Base-by-base conservation (phyloP, 2,888 invertebrate species). In the Microchrysa polita region DNA sequence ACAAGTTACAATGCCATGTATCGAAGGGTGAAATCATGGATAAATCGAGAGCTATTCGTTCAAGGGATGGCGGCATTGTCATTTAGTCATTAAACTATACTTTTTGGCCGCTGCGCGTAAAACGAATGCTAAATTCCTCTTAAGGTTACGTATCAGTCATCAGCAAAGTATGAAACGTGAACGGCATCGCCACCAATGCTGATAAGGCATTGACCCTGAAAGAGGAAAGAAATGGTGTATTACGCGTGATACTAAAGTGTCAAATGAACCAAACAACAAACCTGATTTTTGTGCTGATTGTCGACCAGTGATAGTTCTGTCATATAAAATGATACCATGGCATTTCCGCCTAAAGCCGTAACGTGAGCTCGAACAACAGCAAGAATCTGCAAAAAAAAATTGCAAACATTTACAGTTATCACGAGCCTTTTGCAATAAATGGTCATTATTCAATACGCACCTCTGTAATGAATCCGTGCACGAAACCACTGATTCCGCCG, bases 281-380 rank as follows among this genome's bases (percentile, higher is more conserved):
- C 97, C 90, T 98, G 98, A 86, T 97, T 98, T 86, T 97, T 97
- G 83, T 97, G 96, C 77, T 95, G 93, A 84, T 95, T 97, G 83
- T 96, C 94, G 75, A 94, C 90, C 53, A 98, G 86, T 81, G 96
- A 92, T 78, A 96, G 92, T 84, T 98, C 95, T 10, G 93, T 94
- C 89, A 97, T 91, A 83, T 94, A 95, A 86, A 95, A 97, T 0
- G 96, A 94, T 0, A 97, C 93, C 87, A 98, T 91, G 0, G 97
- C 96, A 85, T 98, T 97, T 2, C 98, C 98, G 27, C 97, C 97
- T 42, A 98, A 86, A 0, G 97, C 94, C 0, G 93, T 91, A 34
- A 98, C 95, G 86, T 98, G 96, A 2, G 97, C 95, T 71, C 97
- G 89, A 1, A 95, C 94, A 77, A 98, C 95, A 0, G 96, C 96